phyloP scores from a whole-genome alignment of 2,888 invertebrate species.

The Microctonus aethiopoides region DNA sequence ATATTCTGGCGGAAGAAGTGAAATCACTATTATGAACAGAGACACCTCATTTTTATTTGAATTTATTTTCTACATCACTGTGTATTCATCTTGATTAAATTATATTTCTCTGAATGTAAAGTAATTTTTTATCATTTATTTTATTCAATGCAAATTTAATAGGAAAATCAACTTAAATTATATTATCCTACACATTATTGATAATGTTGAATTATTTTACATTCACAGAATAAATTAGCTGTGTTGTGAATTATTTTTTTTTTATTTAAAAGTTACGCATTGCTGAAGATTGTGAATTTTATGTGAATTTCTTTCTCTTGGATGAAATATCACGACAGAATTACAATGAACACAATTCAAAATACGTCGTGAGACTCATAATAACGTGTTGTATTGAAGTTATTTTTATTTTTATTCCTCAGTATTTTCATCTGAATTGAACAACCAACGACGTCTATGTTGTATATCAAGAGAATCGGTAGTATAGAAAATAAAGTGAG shows the following conservation, averaged over 20 bases:
- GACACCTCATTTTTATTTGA: background rate
- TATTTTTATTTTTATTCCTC: background rate
- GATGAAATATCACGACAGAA: background rate
- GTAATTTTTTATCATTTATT: no score
- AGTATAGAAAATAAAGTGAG: background rate
- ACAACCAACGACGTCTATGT: background rate
- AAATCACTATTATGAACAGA: background rate
- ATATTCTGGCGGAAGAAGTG: background rate
- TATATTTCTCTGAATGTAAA: no score
- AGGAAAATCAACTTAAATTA: background rate
- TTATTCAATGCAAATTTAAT: background rate
- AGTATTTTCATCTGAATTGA: background rate
- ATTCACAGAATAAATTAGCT: background rate
- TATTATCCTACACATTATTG: background rate
- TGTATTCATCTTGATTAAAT: no score
- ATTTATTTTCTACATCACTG: background rate
- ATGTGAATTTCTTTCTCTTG: background rate
- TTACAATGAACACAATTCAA: background rate
- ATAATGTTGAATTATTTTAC: background rate
- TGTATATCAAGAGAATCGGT: background rate
- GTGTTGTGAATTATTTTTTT: background rate
- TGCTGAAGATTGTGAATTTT: background rate
- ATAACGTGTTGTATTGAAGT: background rate
- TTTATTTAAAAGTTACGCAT: background rate
- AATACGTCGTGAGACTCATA: background rate